phyloP scores from a whole-genome alignment of 2,797 vertebrate genomes.

The Brachymystax lenok region DNA sequence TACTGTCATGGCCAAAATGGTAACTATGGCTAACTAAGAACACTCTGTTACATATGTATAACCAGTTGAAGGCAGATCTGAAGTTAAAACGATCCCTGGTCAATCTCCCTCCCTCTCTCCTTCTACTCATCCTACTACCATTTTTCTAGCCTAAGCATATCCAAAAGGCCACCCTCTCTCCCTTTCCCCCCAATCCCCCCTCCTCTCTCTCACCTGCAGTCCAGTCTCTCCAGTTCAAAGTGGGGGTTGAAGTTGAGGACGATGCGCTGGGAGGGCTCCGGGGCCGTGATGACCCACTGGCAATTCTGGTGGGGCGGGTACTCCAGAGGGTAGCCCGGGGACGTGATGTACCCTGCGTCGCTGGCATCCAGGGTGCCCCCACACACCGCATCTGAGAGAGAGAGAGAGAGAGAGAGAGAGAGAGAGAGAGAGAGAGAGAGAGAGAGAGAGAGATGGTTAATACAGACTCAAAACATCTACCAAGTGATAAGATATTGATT shows the following conservation, averaged over 20 bases:
- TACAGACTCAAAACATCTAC: conserved; percentile 2
- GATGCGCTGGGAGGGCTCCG: conserved; percentile 93
- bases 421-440: neutral
- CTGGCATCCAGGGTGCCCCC: conserved; percentile 90
- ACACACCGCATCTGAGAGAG: conserved; percentile 70
- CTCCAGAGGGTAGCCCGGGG: conserved; percentile 95
- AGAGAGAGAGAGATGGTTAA: neutral
- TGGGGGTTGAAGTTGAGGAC: conserved; percentile 99
- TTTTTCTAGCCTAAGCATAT: neutral
- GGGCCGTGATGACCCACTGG: conserved; percentile 92
- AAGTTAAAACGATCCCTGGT: neutral
- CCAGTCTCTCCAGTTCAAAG: conserved; percentile 97
- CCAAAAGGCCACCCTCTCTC: neutral
- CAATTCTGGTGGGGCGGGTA: conserved; percentile 97
- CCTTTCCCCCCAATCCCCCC: neutral
- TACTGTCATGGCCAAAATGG: neutral
- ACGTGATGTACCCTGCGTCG: conserved; percentile 95
- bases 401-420: neutral
- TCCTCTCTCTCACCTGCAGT: conserved; percentile 89
- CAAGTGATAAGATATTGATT: too few species aligned
- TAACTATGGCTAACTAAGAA: neutral
- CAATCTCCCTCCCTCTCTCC: neutral
- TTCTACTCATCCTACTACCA: neutral
- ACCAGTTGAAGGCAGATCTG: neutral
- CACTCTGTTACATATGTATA: neutral